Conservation (phyloP, 1,140 invertebrate genomes). For the Dermatophagoides farinae region DNA sequence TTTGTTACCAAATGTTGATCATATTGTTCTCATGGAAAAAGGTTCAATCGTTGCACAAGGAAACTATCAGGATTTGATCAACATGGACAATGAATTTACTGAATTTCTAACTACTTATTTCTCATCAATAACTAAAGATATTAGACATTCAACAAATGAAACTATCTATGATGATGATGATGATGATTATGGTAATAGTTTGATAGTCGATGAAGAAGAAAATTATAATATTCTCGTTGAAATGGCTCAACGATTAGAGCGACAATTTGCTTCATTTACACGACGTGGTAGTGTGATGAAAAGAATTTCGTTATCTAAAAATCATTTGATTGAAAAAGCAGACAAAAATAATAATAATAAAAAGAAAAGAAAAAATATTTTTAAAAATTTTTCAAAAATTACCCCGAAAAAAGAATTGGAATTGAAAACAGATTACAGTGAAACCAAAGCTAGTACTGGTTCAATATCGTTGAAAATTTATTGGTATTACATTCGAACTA, state of each 20-base stretch:
- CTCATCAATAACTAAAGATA: slow-evolving; percentile 6
- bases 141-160: background rate
- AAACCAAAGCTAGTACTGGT: slow-evolving; percentile 6
- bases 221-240: slow-evolving; percentile 18
- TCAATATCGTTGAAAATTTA: slow-evolving; percentile 22
- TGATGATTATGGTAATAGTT: background rate
- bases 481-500: slow-evolving; percentile 23
- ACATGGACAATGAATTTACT: slow-evolving; percentile 25
- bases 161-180: background rate
- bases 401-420: background rate
- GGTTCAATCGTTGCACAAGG: slow-evolving; percentile 29
- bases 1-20: slow-evolving; percentile 27
- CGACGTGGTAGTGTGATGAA: background rate
- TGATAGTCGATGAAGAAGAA: slow-evolving; percentile 6
- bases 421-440: background rate
- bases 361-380: background rate
- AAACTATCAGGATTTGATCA: slow-evolving; percentile 27
- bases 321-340: background rate
- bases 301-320: background rate
- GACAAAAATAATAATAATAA: background rate
- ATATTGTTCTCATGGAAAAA: slow-evolving; percentile 30
- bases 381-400: background rate
- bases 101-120: slow-evolving; percentile 25
- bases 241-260: slow-evolving; percentile 11
- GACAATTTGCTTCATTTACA: background rate